Evolutionary conservation across 2,888 invertebrate species (phyloP), one percentile per base, ranked within the genome.

Genomic region (Corythucha ciliata): DNA sequence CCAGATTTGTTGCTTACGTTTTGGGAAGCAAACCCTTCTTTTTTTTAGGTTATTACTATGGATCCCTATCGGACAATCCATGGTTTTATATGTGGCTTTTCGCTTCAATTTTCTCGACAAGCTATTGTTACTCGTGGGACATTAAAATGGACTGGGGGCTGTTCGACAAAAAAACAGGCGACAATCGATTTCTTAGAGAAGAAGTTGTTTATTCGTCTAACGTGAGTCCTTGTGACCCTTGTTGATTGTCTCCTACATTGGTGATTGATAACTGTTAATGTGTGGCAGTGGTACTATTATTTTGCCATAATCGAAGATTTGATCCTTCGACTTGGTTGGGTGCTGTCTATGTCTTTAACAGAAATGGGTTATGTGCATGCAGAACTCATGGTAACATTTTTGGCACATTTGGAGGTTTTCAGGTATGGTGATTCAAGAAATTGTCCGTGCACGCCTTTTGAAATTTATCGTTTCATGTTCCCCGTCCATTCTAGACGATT

Each of bases 101-200:
- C 3, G 80, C 87, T 36, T 83, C 85, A 61, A 68, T 94, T 26
- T 70, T 92, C 3, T 92, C 90, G 48, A 94, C 97, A 0, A 78
- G 87, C 54, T 98, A 98, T 69, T 90, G 96, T 0, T 92, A 93
- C 68, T 84, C 88, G 2, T 98, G 98, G 97, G 97, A 98, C 69
- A 84, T 97, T 27, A 91, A 89, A 71, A 91, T 98, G 88, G 98
- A 98, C 74, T 98, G 98, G 98, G 96, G 96, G 0, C 74, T 97
- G 50, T 81, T 97, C 64, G 94, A 94, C 65, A 79, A 81, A 50
- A 86, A 86, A 60, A 85, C 92, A 1, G 89, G 88, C 0, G 92
- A 93, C 72, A 90, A 94, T 73, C 80, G 77, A 66, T 85, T 93
- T 67, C 74, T 96, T 1, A 74, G 96, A 34, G 94, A 96, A 66